Evolutionary conservation across 2,113 vertebrate species (phyloP).

Genomic region (Phoenicopterus ruber): DNA sequence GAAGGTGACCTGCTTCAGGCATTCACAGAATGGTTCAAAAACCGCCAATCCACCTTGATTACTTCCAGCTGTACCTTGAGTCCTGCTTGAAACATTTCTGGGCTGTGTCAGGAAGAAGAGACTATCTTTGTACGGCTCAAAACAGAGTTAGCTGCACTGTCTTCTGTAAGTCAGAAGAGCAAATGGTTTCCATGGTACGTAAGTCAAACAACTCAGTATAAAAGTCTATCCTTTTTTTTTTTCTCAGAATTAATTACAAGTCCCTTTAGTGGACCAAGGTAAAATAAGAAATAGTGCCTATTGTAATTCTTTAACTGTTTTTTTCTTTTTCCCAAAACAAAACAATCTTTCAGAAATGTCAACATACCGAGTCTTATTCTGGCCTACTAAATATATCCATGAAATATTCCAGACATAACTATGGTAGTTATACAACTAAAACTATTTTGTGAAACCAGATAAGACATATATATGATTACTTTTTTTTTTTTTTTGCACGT

Average conservation of each 20-base stretch:
- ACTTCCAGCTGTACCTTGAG: not conserved
- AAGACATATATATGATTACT: not conserved
- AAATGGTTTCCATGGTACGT: not conserved
- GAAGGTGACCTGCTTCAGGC: slow-evolving; percentile 16
- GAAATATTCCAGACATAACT: not conserved
- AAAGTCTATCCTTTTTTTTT: not conserved
- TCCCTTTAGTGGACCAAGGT: not conserved
- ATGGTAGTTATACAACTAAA: not conserved
- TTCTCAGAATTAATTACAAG: not conserved
- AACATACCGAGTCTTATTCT: not conserved
- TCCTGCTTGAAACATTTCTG: slow-evolving; percentile 19
- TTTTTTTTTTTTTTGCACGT: too few species aligned
- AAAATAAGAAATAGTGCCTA: not conserved
- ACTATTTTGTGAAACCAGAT: not conserved
- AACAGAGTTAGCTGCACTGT: not conserved
- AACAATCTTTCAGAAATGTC: not conserved
- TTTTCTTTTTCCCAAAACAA: not conserved
- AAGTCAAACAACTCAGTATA: not conserved
- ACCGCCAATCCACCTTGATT: slow-evolving; percentile 8
- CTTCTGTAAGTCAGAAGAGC: not conserved
- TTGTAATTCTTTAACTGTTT: not conserved
- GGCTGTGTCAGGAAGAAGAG: not conserved
- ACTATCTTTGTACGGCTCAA: not conserved
- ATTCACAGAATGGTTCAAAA: slow-evolving; percentile 16
- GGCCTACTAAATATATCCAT: not conserved